Conservation (phyloP, 2,888 invertebrate species). For the Cacoxenus indagator region DNA sequence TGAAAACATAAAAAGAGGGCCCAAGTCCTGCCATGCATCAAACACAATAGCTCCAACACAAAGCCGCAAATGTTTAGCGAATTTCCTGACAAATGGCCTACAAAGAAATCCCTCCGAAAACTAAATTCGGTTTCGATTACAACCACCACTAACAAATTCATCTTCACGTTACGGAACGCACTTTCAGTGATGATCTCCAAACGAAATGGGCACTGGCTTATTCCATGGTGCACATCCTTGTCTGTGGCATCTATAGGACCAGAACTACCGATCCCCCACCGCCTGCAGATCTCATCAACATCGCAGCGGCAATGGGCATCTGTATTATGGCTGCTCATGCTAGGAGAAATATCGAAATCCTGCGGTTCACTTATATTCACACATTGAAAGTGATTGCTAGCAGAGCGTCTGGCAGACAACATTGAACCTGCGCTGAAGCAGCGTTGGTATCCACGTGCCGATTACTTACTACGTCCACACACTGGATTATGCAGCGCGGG, state of each 20-base stretch:
- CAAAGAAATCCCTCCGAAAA: too few relatives aligned
- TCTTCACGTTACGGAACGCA: not conserved
- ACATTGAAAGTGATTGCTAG: conserved; percentile 50
- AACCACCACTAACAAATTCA: not conserved
- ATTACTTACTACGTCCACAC: conserved; percentile 51
- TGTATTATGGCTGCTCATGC: conserved; percentile 46
- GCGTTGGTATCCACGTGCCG: conserved; percentile 54
- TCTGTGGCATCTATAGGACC: conserved; percentile 50
- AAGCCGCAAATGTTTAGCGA: too few relatives aligned
- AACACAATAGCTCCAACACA: too few relatives aligned
- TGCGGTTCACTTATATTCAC: conserved; percentile 59
- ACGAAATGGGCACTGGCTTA: conserved; percentile 56
- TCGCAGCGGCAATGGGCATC: conserved; percentile 54
- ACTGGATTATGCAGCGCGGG: conserved; percentile 51
- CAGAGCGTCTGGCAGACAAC: conserved; percentile 40
- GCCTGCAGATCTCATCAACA: conserved; percentile 52
- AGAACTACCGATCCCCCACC: conserved; percentile 48
- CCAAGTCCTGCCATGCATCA: too few relatives aligned
- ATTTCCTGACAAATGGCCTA: too few relatives aligned
- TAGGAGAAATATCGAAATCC: conserved; percentile 53
- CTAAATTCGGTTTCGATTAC: not conserved
- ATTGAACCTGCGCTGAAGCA: conserved; percentile 46
- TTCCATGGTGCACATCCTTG: conserved; percentile 50
- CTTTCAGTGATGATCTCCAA: conserved; percentile 49
- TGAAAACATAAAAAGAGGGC: too few relatives aligned